Percentiles rank a stretch among this genome's conserved stretches.
phyloP scores from a whole-genome alignment of 2,113 vertebrate genomes.

The Rhegmatorhina hoffmannsi region DNA sequence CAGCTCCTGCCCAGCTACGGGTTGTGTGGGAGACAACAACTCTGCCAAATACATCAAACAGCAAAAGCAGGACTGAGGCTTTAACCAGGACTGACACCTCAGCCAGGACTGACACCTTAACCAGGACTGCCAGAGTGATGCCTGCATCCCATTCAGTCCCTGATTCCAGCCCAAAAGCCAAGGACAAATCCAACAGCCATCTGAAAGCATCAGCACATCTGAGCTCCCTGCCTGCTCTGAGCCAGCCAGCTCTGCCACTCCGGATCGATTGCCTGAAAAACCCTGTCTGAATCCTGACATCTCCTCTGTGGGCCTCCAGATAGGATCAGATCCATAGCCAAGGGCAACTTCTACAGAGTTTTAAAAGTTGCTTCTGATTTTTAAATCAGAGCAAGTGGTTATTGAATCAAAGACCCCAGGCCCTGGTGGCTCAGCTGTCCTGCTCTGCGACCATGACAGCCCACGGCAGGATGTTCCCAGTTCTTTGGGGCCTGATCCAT shows the following conservation, averaged over 20 bases:
- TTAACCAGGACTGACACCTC: background rate
- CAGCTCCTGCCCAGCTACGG: background rate
- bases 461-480: fast-evolving
- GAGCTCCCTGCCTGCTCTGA: background rate
- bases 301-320: background rate
- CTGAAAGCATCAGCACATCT: background rate
- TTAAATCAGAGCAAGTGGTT: background rate
- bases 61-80: background rate
- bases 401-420: background rate
- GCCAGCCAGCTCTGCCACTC: background rate
- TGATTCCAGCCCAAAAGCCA: background rate
- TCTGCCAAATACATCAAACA: background rate
- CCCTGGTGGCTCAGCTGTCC: background rate
- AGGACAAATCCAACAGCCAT: background rate
- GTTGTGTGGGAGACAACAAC: background rate
- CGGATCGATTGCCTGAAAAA: background rate
- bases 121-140: background rate
- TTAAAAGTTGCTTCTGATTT: background rate
- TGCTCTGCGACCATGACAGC: background rate
- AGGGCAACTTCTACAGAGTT: background rate
- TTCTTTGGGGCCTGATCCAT: background rate
- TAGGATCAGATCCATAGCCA: background rate
- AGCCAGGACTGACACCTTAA: background rate
- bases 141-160: background rate
- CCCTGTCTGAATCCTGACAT: background rate